These are phyloP conservation scores for Phyto melanocephala DNA, from an alignment of 2,888 invertebrate species.

Conservation along the genomic window DNA sequence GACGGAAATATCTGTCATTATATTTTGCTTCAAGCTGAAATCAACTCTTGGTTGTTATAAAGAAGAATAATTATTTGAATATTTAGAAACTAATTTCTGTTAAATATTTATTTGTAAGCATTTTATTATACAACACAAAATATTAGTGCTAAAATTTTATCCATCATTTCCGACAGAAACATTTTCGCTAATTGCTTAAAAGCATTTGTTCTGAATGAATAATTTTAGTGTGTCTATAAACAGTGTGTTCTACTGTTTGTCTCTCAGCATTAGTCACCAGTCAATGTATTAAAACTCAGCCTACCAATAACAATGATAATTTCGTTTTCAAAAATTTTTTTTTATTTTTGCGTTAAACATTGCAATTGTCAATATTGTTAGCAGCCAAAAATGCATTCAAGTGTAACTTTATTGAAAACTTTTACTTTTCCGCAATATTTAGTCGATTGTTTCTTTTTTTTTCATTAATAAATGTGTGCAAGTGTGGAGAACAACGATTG, in stretches of 20 bases:
- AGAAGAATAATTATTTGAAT: too few species aligned
- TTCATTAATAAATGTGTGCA: constrained; percentile 15
- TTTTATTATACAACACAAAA: background rate
- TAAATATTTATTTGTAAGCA: too few species aligned
- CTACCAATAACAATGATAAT: constrained; percentile 49
- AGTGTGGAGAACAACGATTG: constrained; percentile 29
- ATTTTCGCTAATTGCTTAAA: constrained; percentile 55
- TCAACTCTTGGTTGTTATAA: too few species aligned
- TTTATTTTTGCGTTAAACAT: background rate
- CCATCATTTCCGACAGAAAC: constrained; percentile 6
- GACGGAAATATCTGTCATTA: background rate
- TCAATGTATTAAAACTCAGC: constrained; percentile 34
- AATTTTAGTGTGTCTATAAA: too few species aligned
- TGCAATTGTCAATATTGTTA: constrained; percentile 68
- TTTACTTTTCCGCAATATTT: constrained; percentile 20
- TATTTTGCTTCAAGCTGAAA: too few species aligned
- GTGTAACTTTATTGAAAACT: constrained; percentile 70
- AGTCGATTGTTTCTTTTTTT: background rate
- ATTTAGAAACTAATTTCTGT: too few species aligned
- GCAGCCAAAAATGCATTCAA: constrained; percentile 74
- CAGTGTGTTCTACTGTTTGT: background rate
- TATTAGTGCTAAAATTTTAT: constrained; percentile 12
- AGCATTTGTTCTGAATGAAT: constrained; percentile 52
- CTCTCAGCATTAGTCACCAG: constrained; percentile 2
- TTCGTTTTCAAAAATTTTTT: background rate